Percentiles rank a stretch among this genome's conserved stretches.
phyloP scores from a whole-genome alignment of 2,797 vertebrate species.

The Potorous gilbertii region DNA sequence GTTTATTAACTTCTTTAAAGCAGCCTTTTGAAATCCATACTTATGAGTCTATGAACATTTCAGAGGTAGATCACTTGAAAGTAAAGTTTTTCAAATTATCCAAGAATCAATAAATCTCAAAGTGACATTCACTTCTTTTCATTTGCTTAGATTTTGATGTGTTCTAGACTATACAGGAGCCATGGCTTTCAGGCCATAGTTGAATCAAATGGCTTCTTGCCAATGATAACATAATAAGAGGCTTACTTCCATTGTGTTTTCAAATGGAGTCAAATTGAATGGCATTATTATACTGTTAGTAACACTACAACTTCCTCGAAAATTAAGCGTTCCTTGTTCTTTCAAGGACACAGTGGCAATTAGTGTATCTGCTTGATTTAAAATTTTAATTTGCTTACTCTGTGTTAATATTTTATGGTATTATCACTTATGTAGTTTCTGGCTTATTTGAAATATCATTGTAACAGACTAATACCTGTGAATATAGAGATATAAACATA shows the following conservation, averaged over 20 bases:
- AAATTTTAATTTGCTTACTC: conserved; percentile 36
- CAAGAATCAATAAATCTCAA: neutral
- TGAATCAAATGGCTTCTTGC: neutral
- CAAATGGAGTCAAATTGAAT: conserved; percentile 47
- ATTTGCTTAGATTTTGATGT: neutral
- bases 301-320: conserved; percentile 28
- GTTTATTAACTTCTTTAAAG: neutral
- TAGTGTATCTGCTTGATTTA: conserved; percentile 42
- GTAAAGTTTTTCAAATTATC: neutral
- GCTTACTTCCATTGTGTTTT: conserved; percentile 5
- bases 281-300: neutral
- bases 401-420: conserved; percentile 48
- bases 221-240: neutral
- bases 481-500: too few relatives aligned
- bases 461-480: neutral
- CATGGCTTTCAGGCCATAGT: neutral
- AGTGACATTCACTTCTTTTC: neutral
- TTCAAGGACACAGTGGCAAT: conserved; percentile 13
- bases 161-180: neutral
- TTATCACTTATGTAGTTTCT: neutral
- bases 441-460: neutral
- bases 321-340: conserved; percentile 55
- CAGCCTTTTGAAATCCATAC: neutral
- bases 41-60: neutral
- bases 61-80: neutral